A percentile compares a stretch with the other conserved stretches of the same genome.
These are phyloP conservation scores for Pyrrhia umbra DNA, from an alignment of 2,888 invertebrate species.

Conservation along the genomic window DNA sequence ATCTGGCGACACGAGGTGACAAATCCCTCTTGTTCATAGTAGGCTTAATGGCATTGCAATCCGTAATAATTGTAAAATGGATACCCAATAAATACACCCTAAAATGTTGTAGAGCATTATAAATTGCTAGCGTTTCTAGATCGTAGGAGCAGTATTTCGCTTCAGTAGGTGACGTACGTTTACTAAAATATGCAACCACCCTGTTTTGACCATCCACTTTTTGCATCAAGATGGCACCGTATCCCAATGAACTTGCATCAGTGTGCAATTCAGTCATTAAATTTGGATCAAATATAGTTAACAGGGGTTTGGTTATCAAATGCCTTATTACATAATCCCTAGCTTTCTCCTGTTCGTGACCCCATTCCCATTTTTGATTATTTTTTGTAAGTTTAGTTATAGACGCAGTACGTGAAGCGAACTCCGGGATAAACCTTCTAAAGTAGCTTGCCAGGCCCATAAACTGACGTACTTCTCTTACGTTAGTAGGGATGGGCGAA, in stretches of 20 bases:
- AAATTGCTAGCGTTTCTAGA: background rate
- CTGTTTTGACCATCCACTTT: no score
- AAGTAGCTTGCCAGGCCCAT: background rate
- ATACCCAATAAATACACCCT: background rate
- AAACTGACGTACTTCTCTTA: background rate
- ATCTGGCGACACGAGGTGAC: slow-evolving; percentile 55
- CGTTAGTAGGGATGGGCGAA: background rate
- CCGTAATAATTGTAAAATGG: slow-evolving; percentile 3
- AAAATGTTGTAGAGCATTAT: slow-evolving; percentile 2
- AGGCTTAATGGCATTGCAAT: slow-evolving; percentile 53
- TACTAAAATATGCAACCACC: no score
- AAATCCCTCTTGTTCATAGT: slow-evolving; percentile 56
- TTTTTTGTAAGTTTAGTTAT: background rate
- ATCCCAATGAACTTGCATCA: no score
- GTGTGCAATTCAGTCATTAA: no score
- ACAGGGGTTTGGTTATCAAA: no score
- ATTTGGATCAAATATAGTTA: no score
- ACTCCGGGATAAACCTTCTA: background rate
- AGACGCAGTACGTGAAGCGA: background rate
- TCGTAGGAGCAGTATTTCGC: slow-evolving; percentile 59
- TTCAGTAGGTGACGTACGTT: slow-evolving; percentile 8
- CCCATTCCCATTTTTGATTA: background rate
- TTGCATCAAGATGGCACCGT: no score
- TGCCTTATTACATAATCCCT: background rate
- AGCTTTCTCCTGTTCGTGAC: background rate